Evolutionary conservation across 2,888 invertebrate species (phyloP).

Genomic region (Lapara coniferarum): DNA sequence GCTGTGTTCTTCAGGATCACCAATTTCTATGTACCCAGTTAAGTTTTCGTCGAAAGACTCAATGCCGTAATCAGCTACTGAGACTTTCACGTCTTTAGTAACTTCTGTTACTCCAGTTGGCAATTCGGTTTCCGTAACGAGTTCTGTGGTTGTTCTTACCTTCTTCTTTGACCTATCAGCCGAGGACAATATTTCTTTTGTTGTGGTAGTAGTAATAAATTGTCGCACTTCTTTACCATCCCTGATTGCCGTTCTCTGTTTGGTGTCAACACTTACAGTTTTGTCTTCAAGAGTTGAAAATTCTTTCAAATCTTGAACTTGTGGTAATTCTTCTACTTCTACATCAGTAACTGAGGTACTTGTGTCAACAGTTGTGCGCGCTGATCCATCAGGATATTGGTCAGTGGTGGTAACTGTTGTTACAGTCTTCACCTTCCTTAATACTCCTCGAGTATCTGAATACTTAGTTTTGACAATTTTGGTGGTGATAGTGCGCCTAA

Average conservation of each 20-base stretch:
- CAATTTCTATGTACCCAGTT: constrained; percentile 55
- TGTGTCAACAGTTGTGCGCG: constrained; percentile 61
- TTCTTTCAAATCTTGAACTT: constrained; percentile 50
- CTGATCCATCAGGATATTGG: constrained; percentile 65
- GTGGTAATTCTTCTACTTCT: constrained; percentile 42
- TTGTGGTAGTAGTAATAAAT: constrained; percentile 69
- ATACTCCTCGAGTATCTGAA: constrained; percentile 47
- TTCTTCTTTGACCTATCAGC: constrained; percentile 60
- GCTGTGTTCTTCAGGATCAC: constrained; percentile 57
- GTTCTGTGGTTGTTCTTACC: constrained; percentile 67
- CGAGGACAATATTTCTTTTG: constrained; percentile 64
- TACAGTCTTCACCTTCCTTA: constrained; percentile 61
- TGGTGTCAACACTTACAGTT: constrained; percentile 59
- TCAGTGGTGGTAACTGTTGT: constrained; percentile 67
- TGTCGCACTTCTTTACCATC: constrained; percentile 64
- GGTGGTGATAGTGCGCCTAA: constrained; percentile 58
- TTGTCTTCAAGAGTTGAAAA: constrained; percentile 59
- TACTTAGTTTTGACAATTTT: constrained; percentile 62
- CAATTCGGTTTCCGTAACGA: constrained; percentile 62
- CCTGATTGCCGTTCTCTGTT: constrained; percentile 52
- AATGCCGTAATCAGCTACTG: constrained; percentile 62
- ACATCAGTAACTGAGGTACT: constrained; percentile 66
- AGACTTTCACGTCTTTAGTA: constrained; percentile 72
- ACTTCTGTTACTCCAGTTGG: constrained; percentile 69
- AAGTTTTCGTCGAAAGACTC: constrained; percentile 66